Conservation (phyloP, 2,797 vertebrate species). For the Pelodytes ibericus region DNA sequence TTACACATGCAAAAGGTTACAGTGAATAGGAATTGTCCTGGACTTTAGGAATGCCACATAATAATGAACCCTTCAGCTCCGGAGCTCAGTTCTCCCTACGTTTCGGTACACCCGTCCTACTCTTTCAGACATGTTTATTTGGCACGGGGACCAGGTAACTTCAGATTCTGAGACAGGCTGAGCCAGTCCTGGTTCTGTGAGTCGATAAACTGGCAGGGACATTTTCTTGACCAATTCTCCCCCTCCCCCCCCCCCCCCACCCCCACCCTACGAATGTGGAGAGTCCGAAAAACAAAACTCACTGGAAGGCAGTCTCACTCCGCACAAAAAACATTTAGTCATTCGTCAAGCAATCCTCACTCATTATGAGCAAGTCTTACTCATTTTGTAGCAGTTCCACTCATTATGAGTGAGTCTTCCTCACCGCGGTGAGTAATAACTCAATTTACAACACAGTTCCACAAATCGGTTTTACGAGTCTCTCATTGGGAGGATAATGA, state of each 20-base stretch:
- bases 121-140: background rate
- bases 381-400: slow-evolving; percentile 41
- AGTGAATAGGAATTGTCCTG: slow-evolving; percentile 33
- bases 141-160: slow-evolving; percentile 27
- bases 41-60: slow-evolving; percentile 39
- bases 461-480: slow-evolving; percentile 14
- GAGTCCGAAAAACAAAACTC: slow-evolving; percentile 22
- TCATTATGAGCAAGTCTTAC: slow-evolving; percentile 45
- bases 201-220: background rate
- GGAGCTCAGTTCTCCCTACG: background rate
- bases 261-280: background rate
- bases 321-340: slow-evolving; percentile 34
- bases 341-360: slow-evolving; percentile 31
- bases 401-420: slow-evolving; percentile 56
- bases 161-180: slow-evolving; percentile 45
- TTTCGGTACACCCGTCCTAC: background rate
- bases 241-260: too few relatives aligned
- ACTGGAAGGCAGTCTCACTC: slow-evolving; percentile 50
- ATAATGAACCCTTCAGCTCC: background rate
- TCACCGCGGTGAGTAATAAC: slow-evolving; percentile 47
- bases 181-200: slow-evolving; percentile 51
- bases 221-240: background rate
- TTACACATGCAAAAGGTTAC: slow-evolving; percentile 40
- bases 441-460: slow-evolving; percentile 41
- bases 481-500: slow-evolving; percentile 5